These are phyloP conservation scores for Coranthus polyacanthus DNA, from an alignment of 2,797 vertebrate species.

Conservation along the genomic window DNA sequence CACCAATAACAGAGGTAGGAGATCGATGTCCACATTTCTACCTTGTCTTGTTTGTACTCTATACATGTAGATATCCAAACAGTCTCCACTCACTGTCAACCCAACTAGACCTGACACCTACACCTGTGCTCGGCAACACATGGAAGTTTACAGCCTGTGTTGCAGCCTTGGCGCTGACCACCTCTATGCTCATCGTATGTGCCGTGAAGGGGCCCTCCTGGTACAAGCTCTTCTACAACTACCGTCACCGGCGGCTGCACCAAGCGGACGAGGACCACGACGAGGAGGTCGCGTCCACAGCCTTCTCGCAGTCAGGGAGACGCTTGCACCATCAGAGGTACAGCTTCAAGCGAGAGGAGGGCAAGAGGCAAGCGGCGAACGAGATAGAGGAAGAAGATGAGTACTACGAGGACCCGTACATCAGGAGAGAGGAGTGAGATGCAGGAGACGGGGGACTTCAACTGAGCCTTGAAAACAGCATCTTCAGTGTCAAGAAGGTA, in stretches of 20 bases:
- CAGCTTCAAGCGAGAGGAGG: conserved; percentile 76
- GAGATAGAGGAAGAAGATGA: conserved; percentile 87
- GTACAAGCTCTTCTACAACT: conserved; percentile 89
- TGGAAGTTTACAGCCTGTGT: conserved; percentile 91
- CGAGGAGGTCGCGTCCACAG: conserved; percentile 71
- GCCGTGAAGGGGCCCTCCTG: conserved; percentile 90
- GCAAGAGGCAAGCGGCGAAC: conserved; percentile 63
- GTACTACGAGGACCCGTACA: conserved; percentile 93
- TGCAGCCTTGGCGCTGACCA: conserved; percentile 79
- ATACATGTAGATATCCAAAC: neutral
- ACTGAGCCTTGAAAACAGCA: neutral
- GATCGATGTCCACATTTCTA: neutral
- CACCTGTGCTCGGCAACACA: conserved; percentile 80
- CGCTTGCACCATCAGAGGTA: conserved; percentile 66
- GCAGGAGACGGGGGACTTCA: neutral
- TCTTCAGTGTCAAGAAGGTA: no score
- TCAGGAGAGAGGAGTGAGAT: conserved; percentile 78
- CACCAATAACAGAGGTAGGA: conserved; percentile 39
- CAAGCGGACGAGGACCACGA: conserved; percentile 52
- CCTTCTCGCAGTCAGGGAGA: conserved; percentile 67
- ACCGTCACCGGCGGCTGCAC: conserved; percentile 86
- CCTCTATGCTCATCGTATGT: conserved; percentile 84
- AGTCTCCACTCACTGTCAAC: conserved; percentile 2
- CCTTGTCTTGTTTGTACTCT: neutral
- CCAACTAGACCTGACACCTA: conserved; percentile 37